Evolutionary conservation across 2,888 invertebrate genomes (phyloP).

Genomic region (Plagodis dolabraria): DNA sequence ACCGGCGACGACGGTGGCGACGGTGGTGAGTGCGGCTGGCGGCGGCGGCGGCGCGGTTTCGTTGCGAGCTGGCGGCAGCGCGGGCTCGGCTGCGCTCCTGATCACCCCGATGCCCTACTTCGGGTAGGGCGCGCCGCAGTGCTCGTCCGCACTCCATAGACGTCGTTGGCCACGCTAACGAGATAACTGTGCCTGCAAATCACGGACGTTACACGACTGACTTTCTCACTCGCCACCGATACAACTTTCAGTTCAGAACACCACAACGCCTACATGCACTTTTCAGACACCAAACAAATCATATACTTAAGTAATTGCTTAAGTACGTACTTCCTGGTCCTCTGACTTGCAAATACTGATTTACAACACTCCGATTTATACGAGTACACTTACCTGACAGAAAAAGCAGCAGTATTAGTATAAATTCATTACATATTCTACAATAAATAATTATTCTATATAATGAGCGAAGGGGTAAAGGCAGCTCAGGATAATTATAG

Average conservation of each 20-base stretch:
- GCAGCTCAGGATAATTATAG: too few species aligned
- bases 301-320: background rate
- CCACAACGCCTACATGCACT: slow-evolving; percentile 4
- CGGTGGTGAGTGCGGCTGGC: slow-evolving; percentile 40
- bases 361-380: too few species aligned
- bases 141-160: slow-evolving; percentile 44
- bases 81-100: slow-evolving; percentile 48
- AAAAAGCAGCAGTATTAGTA: too few species aligned
- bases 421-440: too few species aligned
- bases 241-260: background rate
- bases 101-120: slow-evolving; percentile 65
- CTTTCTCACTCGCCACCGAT: slow-evolving; percentile 40
- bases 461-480: too few species aligned
- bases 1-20: slow-evolving; percentile 35
- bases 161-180: slow-evolving; percentile 54
- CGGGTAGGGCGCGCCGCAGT: slow-evolving; percentile 60
- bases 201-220: slow-evolving; percentile 31
- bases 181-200: slow-evolving; percentile 49
- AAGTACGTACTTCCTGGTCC: too few species aligned
- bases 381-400: too few species aligned
- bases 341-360: too few species aligned
- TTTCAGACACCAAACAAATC: background rate
- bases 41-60: slow-evolving; percentile 46
- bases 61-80: slow-evolving; percentile 45
- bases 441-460: too few species aligned